A percentile compares a stretch with the other conserved stretches of the same genome.
These are phyloP conservation scores for Julus scandinavius DNA, from an alignment of 2,888 invertebrate species.

Conservation along the genomic window DNA sequence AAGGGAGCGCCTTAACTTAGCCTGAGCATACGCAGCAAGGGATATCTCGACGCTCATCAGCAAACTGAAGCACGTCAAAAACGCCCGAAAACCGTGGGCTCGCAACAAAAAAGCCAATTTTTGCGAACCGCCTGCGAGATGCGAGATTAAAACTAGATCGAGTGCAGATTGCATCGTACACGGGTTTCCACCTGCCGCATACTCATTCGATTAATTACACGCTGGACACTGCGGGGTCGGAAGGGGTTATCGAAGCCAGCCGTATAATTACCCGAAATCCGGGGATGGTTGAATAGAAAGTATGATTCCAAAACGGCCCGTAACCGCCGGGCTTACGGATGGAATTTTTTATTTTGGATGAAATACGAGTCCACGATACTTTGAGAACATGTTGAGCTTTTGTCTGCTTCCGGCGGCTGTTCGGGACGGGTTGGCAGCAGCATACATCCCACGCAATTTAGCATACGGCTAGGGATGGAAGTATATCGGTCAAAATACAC, in stretches of 20 bases:
- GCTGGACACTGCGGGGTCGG: background rate
- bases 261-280: background rate
- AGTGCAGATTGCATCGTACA: background rate
- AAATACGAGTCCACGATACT: no score
- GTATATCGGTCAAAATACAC: no score
- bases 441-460: no score
- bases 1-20: no score
- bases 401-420: background rate
- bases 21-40: background rate
- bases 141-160: no score
- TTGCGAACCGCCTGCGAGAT: no score
- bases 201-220: background rate
- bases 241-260: background rate
- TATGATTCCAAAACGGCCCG: background rate
- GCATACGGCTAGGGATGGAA: no score
- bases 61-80: background rate
- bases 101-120: background rate
- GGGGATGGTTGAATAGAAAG: background rate
- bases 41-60: background rate
- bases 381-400: background rate
- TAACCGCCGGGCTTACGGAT: background rate
- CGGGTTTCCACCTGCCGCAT: background rate
- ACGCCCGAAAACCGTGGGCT: background rate
- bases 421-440: background rate
- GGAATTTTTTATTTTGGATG: background rate